phyloP scores from a whole-genome alignment of 2,113 vertebrate genomes.

The Calidris pygmaea region DNA sequence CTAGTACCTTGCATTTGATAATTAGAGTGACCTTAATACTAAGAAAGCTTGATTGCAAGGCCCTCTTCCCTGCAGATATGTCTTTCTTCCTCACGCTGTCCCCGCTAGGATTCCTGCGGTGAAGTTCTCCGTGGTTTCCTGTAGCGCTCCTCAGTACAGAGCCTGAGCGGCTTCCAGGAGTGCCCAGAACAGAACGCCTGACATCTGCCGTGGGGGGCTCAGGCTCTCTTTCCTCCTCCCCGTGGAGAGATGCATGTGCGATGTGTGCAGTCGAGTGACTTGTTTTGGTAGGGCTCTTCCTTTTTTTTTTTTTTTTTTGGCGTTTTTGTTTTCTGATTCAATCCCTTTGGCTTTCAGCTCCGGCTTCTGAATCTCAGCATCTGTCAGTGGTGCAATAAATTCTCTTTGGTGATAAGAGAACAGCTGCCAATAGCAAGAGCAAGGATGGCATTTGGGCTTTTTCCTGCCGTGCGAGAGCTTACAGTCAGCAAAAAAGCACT shows the following conservation, averaged over 20 bases:
- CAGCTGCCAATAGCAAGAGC: conserved; percentile 66
- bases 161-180: neutral
- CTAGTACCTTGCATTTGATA: neutral
- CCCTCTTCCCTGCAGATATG: neutral
- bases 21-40: neutral
- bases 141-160: neutral
- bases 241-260: neutral
- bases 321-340: neutral
- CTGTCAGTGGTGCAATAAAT: conserved; percentile 73
- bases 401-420: conserved; percentile 66
- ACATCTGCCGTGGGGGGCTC: neutral
- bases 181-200: neutral
- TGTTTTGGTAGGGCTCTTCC: neutral
- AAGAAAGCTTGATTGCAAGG: neutral
- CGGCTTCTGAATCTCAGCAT: conserved; percentile 72
- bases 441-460: conserved; percentile 58
- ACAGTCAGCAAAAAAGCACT: neutral
- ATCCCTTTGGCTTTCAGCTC: conserved; percentile 54
- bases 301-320: neutral
- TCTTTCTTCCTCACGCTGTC: neutral
- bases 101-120: neutral
- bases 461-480: conserved; percentile 2
- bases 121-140: neutral
- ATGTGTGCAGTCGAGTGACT: conserved; percentile 9
- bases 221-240: neutral